Evolutionary conservation across 2,888 invertebrate species (phyloP), one percentile per base, ranked within the genome.

Genomic region (Phlogophora meticulosa): DNA sequence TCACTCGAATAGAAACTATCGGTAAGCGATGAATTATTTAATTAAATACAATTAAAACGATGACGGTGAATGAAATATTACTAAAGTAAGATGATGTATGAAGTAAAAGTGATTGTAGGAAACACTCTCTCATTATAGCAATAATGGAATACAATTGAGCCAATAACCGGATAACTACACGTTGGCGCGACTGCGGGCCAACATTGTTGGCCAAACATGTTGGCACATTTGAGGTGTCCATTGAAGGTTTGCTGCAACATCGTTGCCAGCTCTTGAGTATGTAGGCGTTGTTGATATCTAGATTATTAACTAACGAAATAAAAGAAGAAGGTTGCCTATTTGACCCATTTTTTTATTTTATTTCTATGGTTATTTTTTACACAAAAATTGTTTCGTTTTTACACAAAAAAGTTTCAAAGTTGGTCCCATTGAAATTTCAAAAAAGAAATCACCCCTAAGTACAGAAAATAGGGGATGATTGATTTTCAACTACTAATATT

Each of bases 21-120:
- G 9, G 32, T 32, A 28, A 45, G 55, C 40, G 28, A 46, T 46
- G 17, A 60, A 65, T 77, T 68, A 59, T 67, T 80, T 72, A 76
- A 80, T 77, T 80, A 60, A 78, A 77, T 20, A 66, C 64, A 76
- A 77, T 80, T 77, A 77, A 65, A 56, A 15, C 49, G 56, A 72
- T 56, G 80, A 60, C 60, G 38, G 34, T 24, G 49, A 65, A 34
- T 61, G 52, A 80, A 68, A 63, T 63, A 79, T 75, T 59, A 79
- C 58, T 64, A 46, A 67, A 61, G 49, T 43, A 32, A 53, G 42
- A 57, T 63, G 49, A 55, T 63, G 57, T 72, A 17, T 24, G n/a
- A 76, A 68, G 78, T 80, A 80, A 78, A 78, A 78, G 78, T 78
- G 61, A 57, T 51, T 38, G 66, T 53, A 22, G 58, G 57, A 63